Evolutionary conservation across 1,140 invertebrate genomes (phyloP).

Genomic region (Drosophila eugracilis): DNA sequence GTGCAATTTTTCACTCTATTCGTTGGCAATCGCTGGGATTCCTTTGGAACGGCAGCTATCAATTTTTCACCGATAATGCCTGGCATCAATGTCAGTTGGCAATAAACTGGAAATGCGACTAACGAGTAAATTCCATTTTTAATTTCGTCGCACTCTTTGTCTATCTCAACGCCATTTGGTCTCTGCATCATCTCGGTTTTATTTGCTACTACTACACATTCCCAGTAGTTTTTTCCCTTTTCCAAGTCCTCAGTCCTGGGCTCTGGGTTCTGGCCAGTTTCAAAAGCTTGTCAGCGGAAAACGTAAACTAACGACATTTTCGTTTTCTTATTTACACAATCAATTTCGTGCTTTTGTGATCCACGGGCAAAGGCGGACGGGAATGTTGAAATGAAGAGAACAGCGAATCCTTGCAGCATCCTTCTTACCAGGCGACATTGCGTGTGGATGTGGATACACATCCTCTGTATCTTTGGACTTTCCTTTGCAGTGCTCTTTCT

Average conservation of each 20-base stretch:
- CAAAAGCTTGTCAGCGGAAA: slow-evolving; percentile 78
- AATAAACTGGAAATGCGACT: slow-evolving; percentile 68
- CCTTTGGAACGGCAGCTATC: slow-evolving; percentile 35
- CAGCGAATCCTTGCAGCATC: slow-evolving; percentile 22
- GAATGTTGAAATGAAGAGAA: slow-evolving; percentile 46
- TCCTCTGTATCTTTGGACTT: slow-evolving; percentile 16
- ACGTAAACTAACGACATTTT: slow-evolving; percentile 83
- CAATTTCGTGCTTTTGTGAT: slow-evolving; percentile 77
- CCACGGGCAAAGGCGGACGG: slow-evolving; percentile 56
- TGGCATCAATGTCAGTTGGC: slow-evolving; percentile 66
- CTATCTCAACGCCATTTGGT: slow-evolving; percentile 51
- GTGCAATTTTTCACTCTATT: slow-evolving; percentile 35
- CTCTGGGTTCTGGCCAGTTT: slow-evolving; percentile 40
- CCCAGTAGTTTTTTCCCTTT: background rate
- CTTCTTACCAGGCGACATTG: slow-evolving; percentile 29
- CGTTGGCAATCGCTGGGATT: slow-evolving; percentile 11
- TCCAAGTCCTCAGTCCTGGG: background rate
- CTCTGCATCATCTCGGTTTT: slow-evolving; percentile 37
- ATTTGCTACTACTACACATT: slow-evolving; percentile 17
- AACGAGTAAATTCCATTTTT: slow-evolving; percentile 81
- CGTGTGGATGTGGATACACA: slow-evolving; percentile 24
- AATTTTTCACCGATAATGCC: slow-evolving; percentile 65
- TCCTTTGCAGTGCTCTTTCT: background rate
- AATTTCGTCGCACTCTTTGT: slow-evolving; percentile 54
- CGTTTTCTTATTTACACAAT: slow-evolving; percentile 82